phyloP scores from a whole-genome alignment of 2,113 vertebrate species.

The Martes martes region DNA sequence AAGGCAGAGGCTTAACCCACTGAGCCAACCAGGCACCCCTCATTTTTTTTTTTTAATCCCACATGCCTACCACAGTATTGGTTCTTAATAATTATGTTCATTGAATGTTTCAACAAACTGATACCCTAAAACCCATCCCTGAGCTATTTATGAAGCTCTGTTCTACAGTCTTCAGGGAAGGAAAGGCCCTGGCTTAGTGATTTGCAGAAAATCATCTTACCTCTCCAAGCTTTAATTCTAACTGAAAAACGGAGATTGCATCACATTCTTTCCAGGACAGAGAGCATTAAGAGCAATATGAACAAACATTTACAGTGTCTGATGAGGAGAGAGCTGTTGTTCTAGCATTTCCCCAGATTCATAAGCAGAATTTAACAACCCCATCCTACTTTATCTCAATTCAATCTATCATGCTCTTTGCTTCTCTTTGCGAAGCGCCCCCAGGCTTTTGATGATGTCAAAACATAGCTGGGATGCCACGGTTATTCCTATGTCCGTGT shows the following conservation, averaged over 20 bases:
- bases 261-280: neutral
- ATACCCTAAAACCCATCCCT: neutral
- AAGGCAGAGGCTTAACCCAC: too few relatives aligned
- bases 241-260: neutral
- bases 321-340: neutral
- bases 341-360: neutral
- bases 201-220: neutral
- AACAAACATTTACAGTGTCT: neutral
- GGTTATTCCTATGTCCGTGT: accelerated
- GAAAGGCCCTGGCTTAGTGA: neutral
- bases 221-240: neutral
- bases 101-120: neutral
- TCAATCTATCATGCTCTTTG: accelerated
- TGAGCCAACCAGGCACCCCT: neutral
- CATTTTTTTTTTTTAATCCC: neutral
- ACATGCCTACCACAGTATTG: neutral
- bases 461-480: accelerated
- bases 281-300: neutral
- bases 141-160: neutral
- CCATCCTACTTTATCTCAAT: accelerated
- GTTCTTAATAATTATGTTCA: neutral
- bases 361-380: neutral
- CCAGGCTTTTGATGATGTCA: accelerated
- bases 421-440: neutral
- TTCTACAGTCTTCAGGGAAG: accelerated